Conservation (phyloP, 2,113 vertebrate genomes). For the Corythornis cristatus region DNA sequence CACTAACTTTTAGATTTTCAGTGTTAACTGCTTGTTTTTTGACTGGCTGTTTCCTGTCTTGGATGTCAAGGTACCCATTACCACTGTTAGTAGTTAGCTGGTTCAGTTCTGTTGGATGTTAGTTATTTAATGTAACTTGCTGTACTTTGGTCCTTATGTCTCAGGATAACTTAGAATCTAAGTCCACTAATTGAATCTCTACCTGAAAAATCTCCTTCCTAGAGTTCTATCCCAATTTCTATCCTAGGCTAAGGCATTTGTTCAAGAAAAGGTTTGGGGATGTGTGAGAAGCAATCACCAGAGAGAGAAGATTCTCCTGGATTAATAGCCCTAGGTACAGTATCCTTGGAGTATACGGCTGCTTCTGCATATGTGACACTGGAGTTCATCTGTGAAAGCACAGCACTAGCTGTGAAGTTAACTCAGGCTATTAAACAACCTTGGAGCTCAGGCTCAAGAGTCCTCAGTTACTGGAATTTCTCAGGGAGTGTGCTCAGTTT, state of each 20-base stretch:
- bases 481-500: not conserved
- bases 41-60: not conserved
- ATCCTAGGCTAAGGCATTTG: not conserved
- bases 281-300: not conserved
- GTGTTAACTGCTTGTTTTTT: not conserved
- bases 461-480: not conserved
- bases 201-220: not conserved
- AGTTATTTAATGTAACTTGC: fast-evolving
- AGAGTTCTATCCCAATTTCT: not conserved
- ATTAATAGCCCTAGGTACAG: not conserved
- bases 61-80: not conserved
- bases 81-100: not conserved
- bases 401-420: not conserved
- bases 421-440: not conserved
- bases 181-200: not conserved
- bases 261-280: not conserved
- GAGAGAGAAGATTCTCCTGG: not conserved
- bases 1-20: not conserved
- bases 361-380: not conserved
- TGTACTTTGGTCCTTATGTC: not conserved
- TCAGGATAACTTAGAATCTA: not conserved
- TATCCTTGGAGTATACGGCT: not conserved
- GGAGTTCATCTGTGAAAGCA: not conserved
- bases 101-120: not conserved
- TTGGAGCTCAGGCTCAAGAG: not conserved